phyloP scores from a whole-genome alignment of 1,140 invertebrate species.

The Pseudomyrmex cubaensis region DNA sequence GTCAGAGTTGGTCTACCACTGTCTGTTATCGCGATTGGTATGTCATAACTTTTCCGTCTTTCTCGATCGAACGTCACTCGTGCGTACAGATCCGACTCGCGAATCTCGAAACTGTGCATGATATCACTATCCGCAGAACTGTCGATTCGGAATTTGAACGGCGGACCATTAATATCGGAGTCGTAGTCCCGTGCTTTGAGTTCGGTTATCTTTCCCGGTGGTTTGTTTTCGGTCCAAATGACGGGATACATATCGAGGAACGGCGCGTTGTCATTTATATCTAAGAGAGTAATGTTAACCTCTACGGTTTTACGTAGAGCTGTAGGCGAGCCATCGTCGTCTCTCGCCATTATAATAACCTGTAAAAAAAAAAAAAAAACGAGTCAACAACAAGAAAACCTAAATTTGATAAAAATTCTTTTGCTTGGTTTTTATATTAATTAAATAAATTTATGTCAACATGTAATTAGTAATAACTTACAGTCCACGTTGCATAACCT shows the following conservation, averaged over 20 bases:
- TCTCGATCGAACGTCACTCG: slow-evolving; percentile 94
- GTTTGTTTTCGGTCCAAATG: slow-evolving; percentile 93
- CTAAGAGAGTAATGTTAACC: slow-evolving; percentile 91
- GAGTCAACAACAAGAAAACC: slow-evolving; percentile 14
- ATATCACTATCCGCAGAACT: slow-evolving; percentile 89
- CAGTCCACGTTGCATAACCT: slow-evolving; percentile 91
- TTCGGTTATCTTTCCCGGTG: slow-evolving; percentile 88
- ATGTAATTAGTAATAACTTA: slow-evolving; percentile 54
- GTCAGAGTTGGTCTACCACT: slow-evolving; percentile 90
- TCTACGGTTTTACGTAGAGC: slow-evolving; percentile 88
- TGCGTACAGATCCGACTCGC: slow-evolving; percentile 87
- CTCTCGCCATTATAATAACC: slow-evolving; percentile 92
- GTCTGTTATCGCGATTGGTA: slow-evolving; percentile 95
- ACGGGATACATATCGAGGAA: slow-evolving; percentile 93
- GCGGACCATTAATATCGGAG: slow-evolving; percentile 91
- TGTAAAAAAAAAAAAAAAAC: slow-evolving; percentile 81
- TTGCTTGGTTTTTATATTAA: no score
- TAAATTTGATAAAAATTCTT: not conserved
- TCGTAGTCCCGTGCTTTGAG: slow-evolving; percentile 93
- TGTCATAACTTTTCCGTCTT: slow-evolving; percentile 92
- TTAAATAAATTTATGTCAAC: no score
- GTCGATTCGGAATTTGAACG: slow-evolving; percentile 91
- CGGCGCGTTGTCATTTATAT: slow-evolving; percentile 96
- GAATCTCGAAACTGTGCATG: slow-evolving; percentile 89
- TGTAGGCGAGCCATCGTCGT: slow-evolving; percentile 89